Evolutionary conservation across 1,140 invertebrate genomes (phyloP).

Genomic region (Gryon sp.): DNA sequence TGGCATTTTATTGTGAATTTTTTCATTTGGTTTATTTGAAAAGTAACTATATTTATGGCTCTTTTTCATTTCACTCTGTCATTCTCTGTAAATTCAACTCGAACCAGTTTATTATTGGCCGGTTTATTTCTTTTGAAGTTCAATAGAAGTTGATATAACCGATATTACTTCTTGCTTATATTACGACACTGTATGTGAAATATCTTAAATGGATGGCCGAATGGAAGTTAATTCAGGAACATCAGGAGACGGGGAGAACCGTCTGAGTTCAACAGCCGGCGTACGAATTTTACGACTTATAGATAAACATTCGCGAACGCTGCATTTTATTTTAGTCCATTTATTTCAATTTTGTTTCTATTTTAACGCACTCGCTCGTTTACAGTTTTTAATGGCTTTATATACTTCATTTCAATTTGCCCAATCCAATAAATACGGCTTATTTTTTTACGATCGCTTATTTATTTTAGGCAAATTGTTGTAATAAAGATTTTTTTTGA

Average conservation of each 20-base stretch:
- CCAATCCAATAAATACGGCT: too few species aligned
- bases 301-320: conserved; percentile 44
- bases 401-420: too few species aligned
- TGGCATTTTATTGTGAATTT: too few species aligned
- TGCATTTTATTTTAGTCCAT: conserved; percentile 38
- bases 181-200: conserved; percentile 55
- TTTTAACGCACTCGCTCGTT: neutral
- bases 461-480: too few species aligned
- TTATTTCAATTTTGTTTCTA: conserved; percentile 40
- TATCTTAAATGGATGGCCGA: conserved; percentile 55
- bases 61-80: too few species aligned
- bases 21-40: too few species aligned
- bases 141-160: conserved; percentile 51
- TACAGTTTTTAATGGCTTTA: neutral
- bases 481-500: too few species aligned
- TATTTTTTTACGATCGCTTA: too few species aligned
- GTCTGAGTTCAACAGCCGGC: conserved; percentile 53
- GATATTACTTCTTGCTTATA: conserved; percentile 41
- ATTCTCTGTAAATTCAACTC: too few species aligned
- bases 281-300: conserved; percentile 36
- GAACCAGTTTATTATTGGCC: conserved; percentile 33
- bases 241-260: conserved; percentile 4
- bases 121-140: conserved; percentile 53
- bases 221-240: conserved; percentile 58
- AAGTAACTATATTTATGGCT: too few species aligned